phyloP scores from a whole-genome alignment of 1,140 invertebrate species.

The Eurytemora carolleeae region DNA sequence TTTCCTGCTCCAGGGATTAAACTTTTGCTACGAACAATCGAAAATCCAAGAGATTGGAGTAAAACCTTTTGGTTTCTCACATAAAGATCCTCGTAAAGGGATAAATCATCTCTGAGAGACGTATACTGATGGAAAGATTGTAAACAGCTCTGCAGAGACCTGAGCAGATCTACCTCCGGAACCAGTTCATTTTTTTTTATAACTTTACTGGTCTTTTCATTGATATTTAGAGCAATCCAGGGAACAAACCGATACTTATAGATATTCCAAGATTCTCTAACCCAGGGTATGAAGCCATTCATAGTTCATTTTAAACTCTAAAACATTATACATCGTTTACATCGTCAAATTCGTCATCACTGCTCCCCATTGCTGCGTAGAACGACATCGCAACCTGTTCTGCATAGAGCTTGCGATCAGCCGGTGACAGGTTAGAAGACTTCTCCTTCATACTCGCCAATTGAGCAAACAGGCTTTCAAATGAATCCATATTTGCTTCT shows the following conservation, averaged over 20 bases:
- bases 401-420: conserved; percentile 44
- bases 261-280: background rate
- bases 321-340: too few species aligned
- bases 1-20: background rate
- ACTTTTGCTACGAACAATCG: background rate
- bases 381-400: conserved; percentile 55
- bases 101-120: background rate
- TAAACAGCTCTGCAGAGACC: background rate
- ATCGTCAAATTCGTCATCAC: conserved; percentile 42
- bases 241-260: background rate
- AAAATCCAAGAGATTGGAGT: background rate
- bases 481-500: conserved; percentile 21
- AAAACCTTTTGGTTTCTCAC: background rate
- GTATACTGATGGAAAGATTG: background rate
- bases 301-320: too few species aligned
- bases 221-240: background rate
- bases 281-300: too few species aligned
- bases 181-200: background rate
- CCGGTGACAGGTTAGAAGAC: conserved; percentile 36
- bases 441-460: conserved; percentile 44
- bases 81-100: background rate
- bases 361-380: conserved; percentile 53
- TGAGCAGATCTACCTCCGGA: background rate
- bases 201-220: background rate
- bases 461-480: conserved; percentile 40